Evolutionary conservation across 2,113 vertebrate species (phyloP).

Genomic region (Spea multiplicata): DNA sequence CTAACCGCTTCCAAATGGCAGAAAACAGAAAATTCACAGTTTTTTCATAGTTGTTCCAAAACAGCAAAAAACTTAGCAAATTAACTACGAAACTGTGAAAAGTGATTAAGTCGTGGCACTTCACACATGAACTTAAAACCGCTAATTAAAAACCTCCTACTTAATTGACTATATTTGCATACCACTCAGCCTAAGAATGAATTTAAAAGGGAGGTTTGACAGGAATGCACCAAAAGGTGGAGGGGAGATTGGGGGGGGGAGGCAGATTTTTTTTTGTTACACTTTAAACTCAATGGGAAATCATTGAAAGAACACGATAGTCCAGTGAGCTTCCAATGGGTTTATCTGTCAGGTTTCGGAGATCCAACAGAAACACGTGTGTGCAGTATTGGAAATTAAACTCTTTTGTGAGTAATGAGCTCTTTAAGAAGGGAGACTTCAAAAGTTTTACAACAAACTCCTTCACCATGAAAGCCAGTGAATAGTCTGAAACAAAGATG

Average conservation of each 20-base stretch:
- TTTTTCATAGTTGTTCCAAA: slow-evolving; percentile 60
- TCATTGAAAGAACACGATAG: background rate
- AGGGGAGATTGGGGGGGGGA: slow-evolving; percentile 32
- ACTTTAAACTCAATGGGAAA: too few species aligned
- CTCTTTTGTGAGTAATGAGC: background rate
- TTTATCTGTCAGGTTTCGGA: background rate
- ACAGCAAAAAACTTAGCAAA: slow-evolving; percentile 72
- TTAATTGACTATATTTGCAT: slow-evolving; percentile 86
- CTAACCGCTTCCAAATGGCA: background rate
- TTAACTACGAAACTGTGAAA: slow-evolving; percentile 78
- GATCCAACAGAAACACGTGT: background rate
- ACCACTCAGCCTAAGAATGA: slow-evolving; percentile 66
- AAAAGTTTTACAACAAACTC: slow-evolving; percentile 2
- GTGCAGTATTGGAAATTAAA: background rate
- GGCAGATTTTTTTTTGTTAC: background rate
- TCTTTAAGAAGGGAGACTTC: slow-evolving; percentile 8
- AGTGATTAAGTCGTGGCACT: slow-evolving; percentile 80
- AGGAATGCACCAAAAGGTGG: slow-evolving; percentile 9
- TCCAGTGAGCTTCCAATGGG: background rate
- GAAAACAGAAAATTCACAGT: slow-evolving; percentile 62
- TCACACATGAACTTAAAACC: slow-evolving; percentile 81
- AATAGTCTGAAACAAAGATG: slow-evolving; percentile 2
- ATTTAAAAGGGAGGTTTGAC: slow-evolving; percentile 58
- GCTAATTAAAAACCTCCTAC: slow-evolving; percentile 83
- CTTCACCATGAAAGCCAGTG: slow-evolving; percentile 6